Evolutionary conservation across 2,113 vertebrate species (phyloP).

Genomic region (Panthera tigris): DNA sequence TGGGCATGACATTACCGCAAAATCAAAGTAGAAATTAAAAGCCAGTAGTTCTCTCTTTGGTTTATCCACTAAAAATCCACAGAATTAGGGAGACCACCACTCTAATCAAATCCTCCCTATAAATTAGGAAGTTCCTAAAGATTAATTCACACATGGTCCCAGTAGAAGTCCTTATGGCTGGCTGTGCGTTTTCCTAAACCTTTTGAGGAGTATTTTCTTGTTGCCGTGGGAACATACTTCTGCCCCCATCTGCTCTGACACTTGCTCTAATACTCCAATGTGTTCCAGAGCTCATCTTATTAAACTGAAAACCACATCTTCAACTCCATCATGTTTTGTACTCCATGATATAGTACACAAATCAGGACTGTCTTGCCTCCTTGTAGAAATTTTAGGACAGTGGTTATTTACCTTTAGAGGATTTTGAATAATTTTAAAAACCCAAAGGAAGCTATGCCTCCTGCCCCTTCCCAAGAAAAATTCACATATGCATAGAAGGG

Average conservation of each 20-base stretch:
- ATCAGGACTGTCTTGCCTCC: not conserved
- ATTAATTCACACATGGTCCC: conserved; percentile 17
- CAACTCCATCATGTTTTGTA: not conserved
- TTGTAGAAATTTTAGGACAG: not conserved
- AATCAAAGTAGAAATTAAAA: conserved; percentile 51
- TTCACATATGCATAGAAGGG: not conserved
- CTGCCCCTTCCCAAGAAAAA: not conserved
- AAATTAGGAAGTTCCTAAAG: conserved; percentile 38
- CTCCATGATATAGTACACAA: not conserved
- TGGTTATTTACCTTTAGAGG: not conserved
- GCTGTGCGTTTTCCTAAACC: not conserved
- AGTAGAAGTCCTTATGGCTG: not conserved
- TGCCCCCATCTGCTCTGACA: not conserved
- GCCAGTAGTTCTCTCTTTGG: not conserved
- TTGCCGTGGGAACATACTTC: not conserved
- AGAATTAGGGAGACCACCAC: not conserved
- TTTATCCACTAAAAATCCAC: not conserved
- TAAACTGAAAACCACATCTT: not conserved
- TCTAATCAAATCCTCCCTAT: conserved; percentile 21
- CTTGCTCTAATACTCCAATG: not conserved
- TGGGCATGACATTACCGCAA: conserved; percentile 12
- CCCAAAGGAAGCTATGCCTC: not conserved
- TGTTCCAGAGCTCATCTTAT: not conserved
- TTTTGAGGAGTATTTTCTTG: not conserved
- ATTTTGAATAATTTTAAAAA: conserved; percentile 40